Evolutionary conservation across 2,797 vertebrate species (phyloP).

Genomic region (Pseudopleuronectes americanus): DNA sequence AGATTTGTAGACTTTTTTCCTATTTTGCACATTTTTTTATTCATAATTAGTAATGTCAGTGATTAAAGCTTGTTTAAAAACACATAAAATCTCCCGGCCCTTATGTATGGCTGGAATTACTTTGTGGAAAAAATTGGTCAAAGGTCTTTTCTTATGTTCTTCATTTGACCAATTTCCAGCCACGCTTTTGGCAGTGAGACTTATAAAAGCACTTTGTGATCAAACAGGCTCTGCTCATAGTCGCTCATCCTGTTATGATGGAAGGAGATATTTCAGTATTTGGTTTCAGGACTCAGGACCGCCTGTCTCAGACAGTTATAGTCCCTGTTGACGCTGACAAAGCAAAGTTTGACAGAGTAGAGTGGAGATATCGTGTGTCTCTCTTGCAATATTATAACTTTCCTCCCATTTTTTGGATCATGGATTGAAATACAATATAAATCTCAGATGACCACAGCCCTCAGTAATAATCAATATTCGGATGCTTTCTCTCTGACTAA

Average conservation of each 20-base stretch:
- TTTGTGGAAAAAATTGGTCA: not conserved
- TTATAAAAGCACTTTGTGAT: not conserved
- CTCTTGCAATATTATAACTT: conserved; percentile 6
- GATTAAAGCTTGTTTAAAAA: not conserved
- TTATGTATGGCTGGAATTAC: not conserved
- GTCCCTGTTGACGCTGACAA: not conserved
- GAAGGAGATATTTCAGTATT: not conserved
- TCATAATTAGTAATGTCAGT: not conserved
- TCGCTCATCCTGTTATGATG: not conserved
- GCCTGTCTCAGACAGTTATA: not conserved
- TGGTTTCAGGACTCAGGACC: not conserved
- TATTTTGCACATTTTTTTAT: too few relatives aligned
- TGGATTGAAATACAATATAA: conserved; percentile 19
- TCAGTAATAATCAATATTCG: conserved; percentile 19
- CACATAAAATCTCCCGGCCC: not conserved
- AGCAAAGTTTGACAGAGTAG: conserved; percentile 15
- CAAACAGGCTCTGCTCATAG: not conserved
- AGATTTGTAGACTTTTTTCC: too few relatives aligned
- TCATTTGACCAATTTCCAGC: not conserved
- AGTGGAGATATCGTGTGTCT: conserved; percentile 8
- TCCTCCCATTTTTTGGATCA: not conserved
- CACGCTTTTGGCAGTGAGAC: not conserved
- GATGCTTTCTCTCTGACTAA: not conserved
- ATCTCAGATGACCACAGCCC: conserved; percentile 20
- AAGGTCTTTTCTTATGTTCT: not conserved